phyloP scores from a whole-genome alignment of 2,888 invertebrate genomes.

The Drosophila testacea region DNA sequence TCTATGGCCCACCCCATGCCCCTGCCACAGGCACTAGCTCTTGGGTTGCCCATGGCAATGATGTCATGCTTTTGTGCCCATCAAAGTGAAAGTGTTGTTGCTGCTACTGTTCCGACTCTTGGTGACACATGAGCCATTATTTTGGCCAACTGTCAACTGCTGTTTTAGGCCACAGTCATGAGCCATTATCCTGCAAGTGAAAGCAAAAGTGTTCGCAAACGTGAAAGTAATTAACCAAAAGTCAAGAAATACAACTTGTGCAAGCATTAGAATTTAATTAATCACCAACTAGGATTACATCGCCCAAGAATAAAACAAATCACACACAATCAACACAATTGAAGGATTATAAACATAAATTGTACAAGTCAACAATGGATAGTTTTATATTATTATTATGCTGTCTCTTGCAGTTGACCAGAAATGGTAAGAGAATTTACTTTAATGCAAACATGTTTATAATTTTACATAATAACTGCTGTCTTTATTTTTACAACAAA shows the following conservation, averaged over 20 bases:
- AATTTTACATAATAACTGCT: not conserved
- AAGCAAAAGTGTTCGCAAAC: constrained; percentile 20
- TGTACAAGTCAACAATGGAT: constrained; percentile 67
- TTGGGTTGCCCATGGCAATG: constrained; percentile 57
- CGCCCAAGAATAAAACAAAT: constrained; percentile 24
- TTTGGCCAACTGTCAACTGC: constrained; percentile 34
- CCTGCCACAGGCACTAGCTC: constrained; percentile 4
- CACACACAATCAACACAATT: constrained; percentile 16
- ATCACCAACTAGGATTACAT: constrained; percentile 52
- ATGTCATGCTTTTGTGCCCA: constrained; percentile 70
- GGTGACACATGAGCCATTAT: constrained; percentile 60
- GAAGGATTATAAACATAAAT: constrained; percentile 29
- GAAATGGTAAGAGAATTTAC: constrained; percentile 67
- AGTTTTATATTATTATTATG: constrained; percentile 68
- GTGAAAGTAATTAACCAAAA: constrained; percentile 42
- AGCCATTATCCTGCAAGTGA: constrained; percentile 61
- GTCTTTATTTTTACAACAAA: not conserved
- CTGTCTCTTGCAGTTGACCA: constrained; percentile 64
- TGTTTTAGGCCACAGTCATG: constrained; percentile 44
- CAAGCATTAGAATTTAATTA: constrained; percentile 34
- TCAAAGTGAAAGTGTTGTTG: constrained; percentile 70
- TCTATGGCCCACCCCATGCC: constrained; percentile 2
- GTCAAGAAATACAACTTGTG: constrained; percentile 15
- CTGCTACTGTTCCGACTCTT: constrained; percentile 31
- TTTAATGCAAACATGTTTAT: not conserved